Conservation (phyloP, 2,113 vertebrate genomes). For the Thymallus thymallus region DNA sequence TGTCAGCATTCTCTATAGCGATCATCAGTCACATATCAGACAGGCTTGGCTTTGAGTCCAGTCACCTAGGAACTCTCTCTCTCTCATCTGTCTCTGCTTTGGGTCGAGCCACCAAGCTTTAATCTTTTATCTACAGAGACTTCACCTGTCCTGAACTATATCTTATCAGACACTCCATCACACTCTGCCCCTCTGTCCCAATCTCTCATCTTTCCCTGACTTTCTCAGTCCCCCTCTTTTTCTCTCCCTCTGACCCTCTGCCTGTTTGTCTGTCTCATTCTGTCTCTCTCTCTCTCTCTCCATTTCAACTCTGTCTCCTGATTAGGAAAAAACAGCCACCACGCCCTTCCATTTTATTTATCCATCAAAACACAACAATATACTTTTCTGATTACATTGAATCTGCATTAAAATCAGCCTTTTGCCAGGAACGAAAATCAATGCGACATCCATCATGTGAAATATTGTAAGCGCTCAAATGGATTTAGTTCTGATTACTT, state of each 20-base stretch:
- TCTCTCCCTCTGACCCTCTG: neutral
- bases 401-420: neutral
- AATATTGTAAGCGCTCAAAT: constrained; percentile 5
- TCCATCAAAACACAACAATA: neutral
- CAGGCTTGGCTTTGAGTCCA: too few relatives aligned
- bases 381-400: neutral
- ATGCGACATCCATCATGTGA: neutral
- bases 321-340: too few relatives aligned
- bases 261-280: neutral
- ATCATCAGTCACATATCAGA: too few relatives aligned
- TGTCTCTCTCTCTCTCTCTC: neutral
- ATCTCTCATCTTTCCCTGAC: neutral
- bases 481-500: constrained; percentile 8
- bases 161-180: neutral
- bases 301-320: neutral
- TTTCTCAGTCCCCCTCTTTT: neutral
- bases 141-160: too few relatives aligned
- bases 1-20: too few relatives aligned
- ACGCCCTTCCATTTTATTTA: neutral
- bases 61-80: neutral
- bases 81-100: neutral
- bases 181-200: neutral
- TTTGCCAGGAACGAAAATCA: constrained; percentile 18
- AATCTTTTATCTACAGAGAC: too few relatives aligned
- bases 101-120: too few relatives aligned